Evolutionary conservation across 2,888 invertebrate genomes (phyloP).

Genomic region (Torymus aiolomorphi): DNA sequence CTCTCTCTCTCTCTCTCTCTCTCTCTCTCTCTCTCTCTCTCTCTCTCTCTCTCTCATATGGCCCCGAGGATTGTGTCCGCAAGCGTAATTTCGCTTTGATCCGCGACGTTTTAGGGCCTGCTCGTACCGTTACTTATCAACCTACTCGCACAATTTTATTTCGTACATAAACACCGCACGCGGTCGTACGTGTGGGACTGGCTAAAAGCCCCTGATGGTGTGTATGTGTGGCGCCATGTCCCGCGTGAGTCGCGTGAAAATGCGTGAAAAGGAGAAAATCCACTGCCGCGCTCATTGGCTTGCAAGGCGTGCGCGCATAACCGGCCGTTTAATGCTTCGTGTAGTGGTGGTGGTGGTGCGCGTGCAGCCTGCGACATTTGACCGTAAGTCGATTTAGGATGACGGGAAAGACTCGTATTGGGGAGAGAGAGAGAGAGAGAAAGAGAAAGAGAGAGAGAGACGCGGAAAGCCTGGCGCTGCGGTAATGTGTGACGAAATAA

Average conservation of each 20-base stretch:
- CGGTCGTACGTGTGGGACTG: background rate
- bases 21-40: background rate
- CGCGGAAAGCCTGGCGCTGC: constrained; percentile 31
- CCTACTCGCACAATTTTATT: constrained; percentile 39
- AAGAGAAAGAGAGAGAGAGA: no score
- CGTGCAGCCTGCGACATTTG: background rate
- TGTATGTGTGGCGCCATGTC: background rate
- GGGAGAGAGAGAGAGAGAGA: no score
- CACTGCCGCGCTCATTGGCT: constrained; percentile 10
- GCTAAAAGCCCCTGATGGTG: constrained; percentile 10
- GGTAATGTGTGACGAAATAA: constrained; percentile 47
- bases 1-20: background rate
- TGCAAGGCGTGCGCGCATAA: constrained; percentile 20
- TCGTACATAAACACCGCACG: constrained; percentile 6
- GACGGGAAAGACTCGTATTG: no score
- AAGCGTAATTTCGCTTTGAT: constrained; percentile 39
- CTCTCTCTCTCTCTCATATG: background rate
- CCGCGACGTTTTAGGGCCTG: constrained; percentile 38
- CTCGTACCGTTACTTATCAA: constrained; percentile 28
- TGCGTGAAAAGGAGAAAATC: constrained; percentile 44
- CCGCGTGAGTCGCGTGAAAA: constrained; percentile 32
- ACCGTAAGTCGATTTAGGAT: background rate
- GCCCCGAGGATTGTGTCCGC: constrained; percentile 23
- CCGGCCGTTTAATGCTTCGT: constrained; percentile 22
- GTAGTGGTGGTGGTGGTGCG: background rate